Evolutionary conservation across 2,888 invertebrate genomes (phyloP), one percentile per base, ranked within the genome.

Genomic region (Clusia tigrina): DNA sequence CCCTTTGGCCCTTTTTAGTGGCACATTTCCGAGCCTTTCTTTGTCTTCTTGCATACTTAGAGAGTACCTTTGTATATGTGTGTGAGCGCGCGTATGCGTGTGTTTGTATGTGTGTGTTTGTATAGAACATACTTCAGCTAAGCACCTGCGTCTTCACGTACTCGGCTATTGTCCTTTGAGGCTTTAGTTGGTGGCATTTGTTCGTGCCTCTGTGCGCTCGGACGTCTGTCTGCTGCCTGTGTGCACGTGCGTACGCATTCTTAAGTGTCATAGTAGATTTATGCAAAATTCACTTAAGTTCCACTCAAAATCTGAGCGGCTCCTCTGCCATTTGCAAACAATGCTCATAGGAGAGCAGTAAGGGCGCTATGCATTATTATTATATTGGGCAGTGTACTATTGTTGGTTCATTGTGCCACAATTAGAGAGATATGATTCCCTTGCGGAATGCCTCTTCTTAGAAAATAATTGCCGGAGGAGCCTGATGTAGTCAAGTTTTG

Each of bases 1-100:
- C 63, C 59, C 52, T 56, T 59, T 59, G 63, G 59, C 63, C 38
- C 24, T 52, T 62, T 62, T 15, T 5, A 15, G 10, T 54, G 6
- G 37, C 58, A 55, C 48, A 54, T 46, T n/a, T 25, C 25, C n/a
- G 38, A 17, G 24, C 37, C 15, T n/a, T 26, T 6, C 17, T 42
- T 23, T 58, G 59, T 26, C 54, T 56, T 52, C 60, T 32, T 52
- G 20, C 57, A n/a, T n/a, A n/a, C 37, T 37, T 18, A 23, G 24
- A 6, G 15, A 18, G 37, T 32, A 17, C 38, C n/a, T 23, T 22
- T 38, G 42, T 42, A 37, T 22, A 26, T 26, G 25, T 32, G 10
- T 12, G 20, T 26, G 54, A 20, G 2, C 48, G 52, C 24, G 54
- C 18, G 54, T 38, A 2, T 23, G 22, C 22, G 15, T 48, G 59